Evolutionary conservation across 2,113 vertebrate species (phyloP), one percentile per base, ranked within the genome.

Genomic region (Pelusios castaneus): DNA sequence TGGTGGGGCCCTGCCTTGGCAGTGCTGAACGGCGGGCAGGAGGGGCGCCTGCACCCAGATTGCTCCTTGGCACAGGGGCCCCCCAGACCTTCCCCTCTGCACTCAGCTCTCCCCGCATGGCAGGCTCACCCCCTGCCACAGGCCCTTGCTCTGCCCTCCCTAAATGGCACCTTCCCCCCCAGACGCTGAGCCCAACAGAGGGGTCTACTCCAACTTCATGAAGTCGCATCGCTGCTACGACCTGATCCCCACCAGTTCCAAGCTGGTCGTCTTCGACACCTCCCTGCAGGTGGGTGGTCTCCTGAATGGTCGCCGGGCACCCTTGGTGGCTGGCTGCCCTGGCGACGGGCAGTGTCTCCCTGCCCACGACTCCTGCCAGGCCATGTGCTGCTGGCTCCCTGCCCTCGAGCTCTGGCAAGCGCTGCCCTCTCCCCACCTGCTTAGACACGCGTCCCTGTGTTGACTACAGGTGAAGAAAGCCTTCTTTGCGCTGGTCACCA

Each of bases 221-320:
- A 99, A 99, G 96, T 99, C 99, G 34, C 99, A 99, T 89, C 98
- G 99, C 81, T 99, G 99, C 97, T 99, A 99, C 73, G 99, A 99
- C 96, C 98, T 99, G 29, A 99, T 99, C 93, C 99, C 99, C 70
- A 99, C 99, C 87, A 99, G 99, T 96, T 99, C 99, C 96, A 99
- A 99, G 96, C 97, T 99, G 87, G 99, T 99, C n/a, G 99, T 99
- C 27, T 99, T 99, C 89, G 99, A 99, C 96, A 99, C 99, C 0
- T 99, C 99, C 73, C 98, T 99, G 84, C 99, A 99, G 99, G 99
- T 99, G 89, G 93, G 97, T 84, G n/a, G 79, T 34, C 47, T 47
- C 47, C 47, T 10, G 10, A 10, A 10, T 47, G 47, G 47, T 47
- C 47, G 47, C 47, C 10, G 47, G 47, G 10, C 27, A 10, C 75